Evolutionary conservation across 2,113 vertebrate genomes (phyloP), one percentile per base, ranked within the genome.

Genomic region (Acinonyx jubatus): DNA sequence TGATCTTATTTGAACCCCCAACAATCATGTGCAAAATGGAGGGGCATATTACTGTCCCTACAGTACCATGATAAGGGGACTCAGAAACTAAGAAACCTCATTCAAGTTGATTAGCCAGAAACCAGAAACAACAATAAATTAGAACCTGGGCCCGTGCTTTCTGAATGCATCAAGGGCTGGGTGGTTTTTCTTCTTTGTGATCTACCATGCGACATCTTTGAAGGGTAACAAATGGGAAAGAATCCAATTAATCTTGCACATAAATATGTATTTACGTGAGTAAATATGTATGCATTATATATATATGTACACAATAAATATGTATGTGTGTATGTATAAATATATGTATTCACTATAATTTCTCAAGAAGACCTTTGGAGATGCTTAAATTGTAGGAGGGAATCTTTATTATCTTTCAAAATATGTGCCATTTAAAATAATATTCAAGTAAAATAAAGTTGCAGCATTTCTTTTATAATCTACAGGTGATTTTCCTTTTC

Each of bases 381-480:
- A 76, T 57, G 45, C 7, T 96, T 95, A 93, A 79, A 80, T 69
- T 97, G 15, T 69, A 81, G 91, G 84, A 27, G 23, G 23, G 11
- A 36, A 84, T 61, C 33, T 88, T 89, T 57, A 83, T 52, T 38
- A 50, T 57, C 68, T 94, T 93, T 85, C 66, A 93, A 94, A 94
- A 92, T 95, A 81, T 41, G 19, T 91, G 55, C 71, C 85, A 88
- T 50, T 93, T 90, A 93, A 97, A 97, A 94, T 90, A 82, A 88
- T 38, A 87, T 16, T 68, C 63, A 91, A 94, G 57, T 91, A 76
- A 91, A 97, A 73, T 76, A 82, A 65, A 89, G 71, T 69, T 82
- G 73, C 2, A 86, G 15, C 52, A 63, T 16, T 97, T 88, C 61
- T 92, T 71, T 94, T 78, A 57, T n/a, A 91, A 63, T 78, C 93